phyloP scores from a whole-genome alignment of 2,113 vertebrate species.

The Eurystomus gularis region DNA sequence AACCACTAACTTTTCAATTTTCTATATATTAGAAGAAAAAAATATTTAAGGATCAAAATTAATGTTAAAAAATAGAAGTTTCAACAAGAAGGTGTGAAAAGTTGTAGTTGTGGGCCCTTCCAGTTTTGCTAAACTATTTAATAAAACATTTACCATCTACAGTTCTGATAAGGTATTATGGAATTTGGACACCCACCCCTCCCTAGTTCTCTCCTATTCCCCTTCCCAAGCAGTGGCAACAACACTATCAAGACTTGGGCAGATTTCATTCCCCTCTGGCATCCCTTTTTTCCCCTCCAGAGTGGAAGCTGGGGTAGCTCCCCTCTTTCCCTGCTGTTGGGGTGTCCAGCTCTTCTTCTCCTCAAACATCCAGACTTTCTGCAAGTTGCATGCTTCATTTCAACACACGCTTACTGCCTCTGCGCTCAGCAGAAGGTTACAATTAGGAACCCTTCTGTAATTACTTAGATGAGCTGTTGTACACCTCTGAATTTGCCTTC shows the following conservation, averaged over 20 bases:
- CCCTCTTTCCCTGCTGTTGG: background rate
- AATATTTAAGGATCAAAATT: background rate
- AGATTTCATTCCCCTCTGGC: background rate
- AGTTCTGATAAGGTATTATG: background rate
- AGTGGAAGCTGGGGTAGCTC: background rate
- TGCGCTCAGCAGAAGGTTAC: background rate
- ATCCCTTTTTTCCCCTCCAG: background rate
- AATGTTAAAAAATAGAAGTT: background rate
- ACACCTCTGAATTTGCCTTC: conserved; percentile 28
- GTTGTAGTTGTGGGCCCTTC: background rate
- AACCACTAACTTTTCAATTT: background rate
- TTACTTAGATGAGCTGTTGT: conserved; percentile 1
- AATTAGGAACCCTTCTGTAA: conserved; percentile 33
- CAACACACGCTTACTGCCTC: background rate
- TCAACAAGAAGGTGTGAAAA: background rate
- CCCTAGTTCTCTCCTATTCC: background rate
- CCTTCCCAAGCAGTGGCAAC: background rate
- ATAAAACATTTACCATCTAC: background rate
- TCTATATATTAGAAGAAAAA: background rate
- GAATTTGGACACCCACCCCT: background rate
- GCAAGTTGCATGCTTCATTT: background rate
- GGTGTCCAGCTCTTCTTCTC: background rate
- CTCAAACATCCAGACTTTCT: background rate
- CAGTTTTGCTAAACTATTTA: background rate
- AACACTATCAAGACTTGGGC: background rate